Conservation (phyloP, 1,140 invertebrate species). For the Drosophila paulistorum region DNA sequence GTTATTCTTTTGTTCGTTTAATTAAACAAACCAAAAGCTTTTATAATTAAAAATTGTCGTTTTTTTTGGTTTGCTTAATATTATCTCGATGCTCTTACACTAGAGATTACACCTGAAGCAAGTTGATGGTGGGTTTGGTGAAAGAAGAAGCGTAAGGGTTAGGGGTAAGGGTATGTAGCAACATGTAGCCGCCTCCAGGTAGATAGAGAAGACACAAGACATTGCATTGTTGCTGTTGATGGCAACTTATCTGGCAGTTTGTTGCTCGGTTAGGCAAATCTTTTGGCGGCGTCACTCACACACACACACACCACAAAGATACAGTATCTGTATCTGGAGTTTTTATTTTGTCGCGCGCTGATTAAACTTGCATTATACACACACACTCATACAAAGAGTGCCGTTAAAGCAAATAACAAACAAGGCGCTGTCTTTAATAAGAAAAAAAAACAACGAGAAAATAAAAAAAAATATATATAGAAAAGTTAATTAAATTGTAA, state of each 20-base stretch:
- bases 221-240: constrained; percentile 45
- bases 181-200: not conserved
- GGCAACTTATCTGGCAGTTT: constrained; percentile 59
- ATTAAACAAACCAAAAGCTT: constrained; percentile 50
- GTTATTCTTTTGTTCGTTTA: constrained; percentile 29
- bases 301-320: constrained; percentile 13
- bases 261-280: constrained; percentile 65
- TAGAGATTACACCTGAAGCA: constrained; percentile 69
- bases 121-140: constrained; percentile 30
- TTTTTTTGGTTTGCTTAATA: constrained; percentile 70
- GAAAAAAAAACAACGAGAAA: constrained; percentile 56
- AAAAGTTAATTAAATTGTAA: constrained; percentile 80
- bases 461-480: constrained; percentile 14
- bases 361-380: constrained; percentile 76
- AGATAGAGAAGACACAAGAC: constrained; percentile 37
- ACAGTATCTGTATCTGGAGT: constrained; percentile 36
- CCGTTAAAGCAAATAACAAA: constrained; percentile 70
- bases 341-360: constrained; percentile 68
- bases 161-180: constrained; percentile 37
- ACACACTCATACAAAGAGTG: constrained; percentile 63
- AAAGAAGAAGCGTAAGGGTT: not conserved
- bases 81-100: constrained; percentile 69
- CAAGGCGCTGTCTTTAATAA: constrained; percentile 70
- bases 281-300: constrained; percentile 39
- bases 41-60: constrained; percentile 78